Conservation (phyloP, 2,888 invertebrate species). For the Cephus sareptanus region DNA sequence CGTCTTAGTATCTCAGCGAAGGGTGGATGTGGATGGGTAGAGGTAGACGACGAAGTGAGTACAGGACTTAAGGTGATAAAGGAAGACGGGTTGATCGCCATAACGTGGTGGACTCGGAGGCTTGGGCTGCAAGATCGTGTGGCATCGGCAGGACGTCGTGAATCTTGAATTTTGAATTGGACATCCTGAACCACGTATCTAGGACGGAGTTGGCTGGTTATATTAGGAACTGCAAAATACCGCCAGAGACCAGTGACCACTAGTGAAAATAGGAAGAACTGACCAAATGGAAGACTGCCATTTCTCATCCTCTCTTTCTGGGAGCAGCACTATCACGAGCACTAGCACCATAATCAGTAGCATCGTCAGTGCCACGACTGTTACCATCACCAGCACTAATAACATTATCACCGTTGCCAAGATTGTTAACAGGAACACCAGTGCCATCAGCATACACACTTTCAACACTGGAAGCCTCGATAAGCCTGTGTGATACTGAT, state of each 20-base stretch:
- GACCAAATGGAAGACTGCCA: background rate
- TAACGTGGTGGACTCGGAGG: background rate
- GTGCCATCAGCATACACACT: background rate
- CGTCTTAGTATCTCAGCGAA: background rate
- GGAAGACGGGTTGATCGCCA: background rate
- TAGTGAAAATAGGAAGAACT: background rate
- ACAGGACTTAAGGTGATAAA: background rate
- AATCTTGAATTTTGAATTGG: background rate
- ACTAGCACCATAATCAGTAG: background rate
- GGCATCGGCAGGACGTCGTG: background rate
- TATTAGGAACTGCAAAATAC: conserved; percentile 55
- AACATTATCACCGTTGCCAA: background rate
- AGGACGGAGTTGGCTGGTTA: conserved; percentile 56
- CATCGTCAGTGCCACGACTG: background rate
- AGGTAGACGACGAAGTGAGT: background rate
- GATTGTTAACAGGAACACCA: background rate
- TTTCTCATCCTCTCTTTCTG: background rate
- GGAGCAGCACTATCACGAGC: background rate
- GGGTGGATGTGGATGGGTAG: background rate
- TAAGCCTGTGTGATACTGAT: background rate
- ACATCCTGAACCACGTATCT: background rate
- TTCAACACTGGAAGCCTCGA: background rate
- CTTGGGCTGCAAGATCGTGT: background rate
- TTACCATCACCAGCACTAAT: background rate
- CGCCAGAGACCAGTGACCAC: conserved; percentile 1